Conservation (phyloP, 2,888 invertebrate species). For the Hyppa rectilinea region DNA sequence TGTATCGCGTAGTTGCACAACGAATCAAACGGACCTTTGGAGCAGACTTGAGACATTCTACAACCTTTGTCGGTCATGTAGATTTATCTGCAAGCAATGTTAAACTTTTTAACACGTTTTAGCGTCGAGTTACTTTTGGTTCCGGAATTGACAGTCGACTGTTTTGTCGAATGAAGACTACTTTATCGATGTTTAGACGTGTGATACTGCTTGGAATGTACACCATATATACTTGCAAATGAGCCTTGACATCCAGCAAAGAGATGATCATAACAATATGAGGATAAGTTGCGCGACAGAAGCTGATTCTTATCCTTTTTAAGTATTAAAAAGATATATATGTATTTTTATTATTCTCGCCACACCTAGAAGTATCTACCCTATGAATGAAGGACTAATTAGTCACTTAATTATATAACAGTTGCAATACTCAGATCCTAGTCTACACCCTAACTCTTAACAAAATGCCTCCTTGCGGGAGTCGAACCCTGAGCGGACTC, state of each 20-base stretch:
- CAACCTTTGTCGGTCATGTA: slow-evolving; percentile 60
- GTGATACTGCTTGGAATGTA: background rate
- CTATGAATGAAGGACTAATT: background rate
- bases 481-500: background rate
- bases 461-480: background rate
- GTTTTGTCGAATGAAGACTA: background rate
- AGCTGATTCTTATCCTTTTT: background rate
- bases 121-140: slow-evolving; percentile 13
- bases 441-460: too few relatives aligned
- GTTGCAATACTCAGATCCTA: background rate
- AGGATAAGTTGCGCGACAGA: background rate
- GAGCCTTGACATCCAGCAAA: background rate
- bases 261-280: background rate
- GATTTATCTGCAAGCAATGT: slow-evolving; percentile 47
- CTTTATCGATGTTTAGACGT: background rate
- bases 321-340: background rate
- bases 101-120: slow-evolving; percentile 47
- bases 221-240: background rate
- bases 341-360: background rate
- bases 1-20: slow-evolving; percentile 58
- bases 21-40: slow-evolving; percentile 62
- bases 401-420: background rate
- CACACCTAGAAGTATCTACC: background rate
- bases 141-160: slow-evolving; percentile 14
- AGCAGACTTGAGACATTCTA: slow-evolving; percentile 55